Percentiles rank a stretch among this genome's conserved stretches.
Conservation (phyloP, 2,888 invertebrate genomes). For the Chrysomela aeneicollis region DNA sequence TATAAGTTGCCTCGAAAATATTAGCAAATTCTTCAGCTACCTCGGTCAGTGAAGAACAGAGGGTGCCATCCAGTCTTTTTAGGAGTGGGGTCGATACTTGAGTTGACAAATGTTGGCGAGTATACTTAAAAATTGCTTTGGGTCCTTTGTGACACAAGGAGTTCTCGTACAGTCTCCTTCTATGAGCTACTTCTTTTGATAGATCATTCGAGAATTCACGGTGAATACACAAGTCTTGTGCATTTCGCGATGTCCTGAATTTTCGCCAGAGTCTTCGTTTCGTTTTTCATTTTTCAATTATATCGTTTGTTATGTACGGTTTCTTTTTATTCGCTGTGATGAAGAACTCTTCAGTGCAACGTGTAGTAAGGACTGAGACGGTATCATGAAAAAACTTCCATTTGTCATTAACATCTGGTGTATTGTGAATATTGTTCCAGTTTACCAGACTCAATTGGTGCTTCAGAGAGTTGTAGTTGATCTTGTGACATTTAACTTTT, state of each 20-base stretch:
- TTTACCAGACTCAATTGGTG: not conserved
- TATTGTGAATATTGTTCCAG: not conserved
- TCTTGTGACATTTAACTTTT: not conserved
- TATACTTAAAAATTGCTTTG: not conserved
- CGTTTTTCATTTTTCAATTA: not conserved
- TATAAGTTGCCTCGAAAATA: too few relatives aligned
- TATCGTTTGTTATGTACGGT: too few relatives aligned
- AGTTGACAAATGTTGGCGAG: not conserved
- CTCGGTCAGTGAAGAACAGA: too few relatives aligned
- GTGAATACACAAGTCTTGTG: not conserved
- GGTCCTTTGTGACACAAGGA: not conserved
- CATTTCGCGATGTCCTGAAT: not conserved
- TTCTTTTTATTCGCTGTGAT: not conserved
- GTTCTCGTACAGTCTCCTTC: not conserved
- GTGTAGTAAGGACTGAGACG: not conserved
- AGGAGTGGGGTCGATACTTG: too few relatives aligned
- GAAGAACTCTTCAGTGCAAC: not conserved
- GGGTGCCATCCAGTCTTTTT: too few relatives aligned
- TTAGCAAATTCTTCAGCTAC: too few relatives aligned
- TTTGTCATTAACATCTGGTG: too few relatives aligned
- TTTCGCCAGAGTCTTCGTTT: constrained; percentile 1
- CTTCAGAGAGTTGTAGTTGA: not conserved
- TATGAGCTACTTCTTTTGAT: not conserved
- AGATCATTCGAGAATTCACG: not conserved
- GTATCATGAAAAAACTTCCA: not conserved